These are phyloP conservation scores for Pelodytes ibericus DNA, from an alignment of 2,797 vertebrate genomes.

Conservation along the genomic window DNA sequence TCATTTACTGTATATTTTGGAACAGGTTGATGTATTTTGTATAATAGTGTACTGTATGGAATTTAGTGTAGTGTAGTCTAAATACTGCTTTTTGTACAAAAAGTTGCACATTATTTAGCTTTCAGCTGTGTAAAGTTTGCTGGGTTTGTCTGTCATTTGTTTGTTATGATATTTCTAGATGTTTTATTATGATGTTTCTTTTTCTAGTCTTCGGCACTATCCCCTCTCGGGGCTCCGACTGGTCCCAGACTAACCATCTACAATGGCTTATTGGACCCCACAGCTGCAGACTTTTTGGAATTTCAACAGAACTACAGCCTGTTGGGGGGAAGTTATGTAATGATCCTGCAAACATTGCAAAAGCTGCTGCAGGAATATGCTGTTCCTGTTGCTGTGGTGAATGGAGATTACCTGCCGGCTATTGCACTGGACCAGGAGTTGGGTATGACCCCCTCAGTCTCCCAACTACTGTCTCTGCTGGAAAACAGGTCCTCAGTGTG, in stretches of 20 bases:
- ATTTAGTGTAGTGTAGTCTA: too few species aligned
- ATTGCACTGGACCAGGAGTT: slow-evolving; percentile 64
- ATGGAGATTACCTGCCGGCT: slow-evolving; percentile 66
- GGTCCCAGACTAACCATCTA: slow-evolving; percentile 67
- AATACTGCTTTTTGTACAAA: too few species aligned
- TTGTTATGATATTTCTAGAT: too few species aligned
- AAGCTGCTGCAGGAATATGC: slow-evolving; percentile 75
- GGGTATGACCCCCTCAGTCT: slow-evolving; percentile 59
- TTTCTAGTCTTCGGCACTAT: slow-evolving; percentile 17
- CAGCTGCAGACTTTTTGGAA: slow-evolving; percentile 70
- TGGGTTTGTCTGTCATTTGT: too few species aligned
- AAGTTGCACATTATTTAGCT: too few species aligned
- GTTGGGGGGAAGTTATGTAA: slow-evolving; percentile 70
- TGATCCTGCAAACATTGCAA: slow-evolving; percentile 68
- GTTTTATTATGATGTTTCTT: not conserved
- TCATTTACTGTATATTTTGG: too few species aligned
- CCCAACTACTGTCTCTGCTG: slow-evolving; percentile 70
- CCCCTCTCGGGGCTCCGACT: slow-evolving; percentile 28
- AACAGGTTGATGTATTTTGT: too few species aligned
- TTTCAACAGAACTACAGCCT: slow-evolving; percentile 75
- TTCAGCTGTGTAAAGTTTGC: too few species aligned
- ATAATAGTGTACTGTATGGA: too few species aligned
- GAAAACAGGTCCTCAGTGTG: slow-evolving; percentile 72
- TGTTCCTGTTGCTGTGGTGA: slow-evolving; percentile 74
- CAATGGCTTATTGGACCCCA: slow-evolving; percentile 69